phyloP scores from a whole-genome alignment of 2,113 vertebrate genomes.

The Tachysurus fulvidraco region DNA sequence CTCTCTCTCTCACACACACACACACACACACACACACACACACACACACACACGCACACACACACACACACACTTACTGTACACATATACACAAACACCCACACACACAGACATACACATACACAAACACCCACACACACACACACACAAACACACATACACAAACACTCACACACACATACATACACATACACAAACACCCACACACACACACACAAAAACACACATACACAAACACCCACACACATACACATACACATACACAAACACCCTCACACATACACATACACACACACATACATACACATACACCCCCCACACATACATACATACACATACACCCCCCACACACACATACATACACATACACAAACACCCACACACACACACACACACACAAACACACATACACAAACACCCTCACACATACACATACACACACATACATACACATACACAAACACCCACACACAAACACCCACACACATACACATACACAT shows the following conservation, averaged over 20 bases:
- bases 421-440: background rate
- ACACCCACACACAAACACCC: background rate
- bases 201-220: background rate
- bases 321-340: background rate
- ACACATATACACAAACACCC: background rate
- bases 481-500: background rate
- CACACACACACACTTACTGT: background rate
- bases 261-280: no score
- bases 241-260: no score
- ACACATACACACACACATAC: background rate
- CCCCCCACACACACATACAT: background rate
- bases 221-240: background rate
- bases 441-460: background rate
- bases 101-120: no score
- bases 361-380: background rate
- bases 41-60: background rate
- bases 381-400: background rate
- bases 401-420: background rate
- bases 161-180: background rate
- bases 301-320: background rate
- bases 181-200: no score
- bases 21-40: background rate
- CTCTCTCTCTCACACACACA: background rate
- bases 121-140: background rate
- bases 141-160: background rate